Evolutionary conservation across 2,888 invertebrate species (phyloP).

Genomic region (Tetragnatha montana): DNA sequence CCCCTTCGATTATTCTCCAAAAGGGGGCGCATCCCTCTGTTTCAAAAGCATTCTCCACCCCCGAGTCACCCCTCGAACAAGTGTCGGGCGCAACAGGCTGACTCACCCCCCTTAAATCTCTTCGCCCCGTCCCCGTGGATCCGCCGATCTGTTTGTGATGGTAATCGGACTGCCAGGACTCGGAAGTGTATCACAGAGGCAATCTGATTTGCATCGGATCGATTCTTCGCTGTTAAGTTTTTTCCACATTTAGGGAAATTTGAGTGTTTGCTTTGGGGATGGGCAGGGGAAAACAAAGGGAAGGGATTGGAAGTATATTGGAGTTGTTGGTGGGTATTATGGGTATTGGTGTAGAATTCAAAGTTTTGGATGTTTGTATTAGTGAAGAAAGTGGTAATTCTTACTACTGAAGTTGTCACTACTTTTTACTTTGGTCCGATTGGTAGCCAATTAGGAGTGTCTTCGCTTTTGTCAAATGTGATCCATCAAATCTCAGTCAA

Average conservation of each 20-base stretch:
- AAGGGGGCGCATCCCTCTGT: slow-evolving; percentile 9
- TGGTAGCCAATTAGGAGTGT: too few species aligned
- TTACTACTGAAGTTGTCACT: too few species aligned
- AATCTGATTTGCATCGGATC: background rate
- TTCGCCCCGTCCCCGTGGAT: slow-evolving; percentile 5
- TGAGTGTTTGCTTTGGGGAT: background rate
- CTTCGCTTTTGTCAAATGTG: too few species aligned
- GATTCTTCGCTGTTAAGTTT: background rate
- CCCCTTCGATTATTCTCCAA: slow-evolving; percentile 34
- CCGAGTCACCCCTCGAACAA: slow-evolving; percentile 22
- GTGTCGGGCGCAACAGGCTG: slow-evolving; percentile 60
- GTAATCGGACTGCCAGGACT: slow-evolving; percentile 9
- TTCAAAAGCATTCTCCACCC: background rate
- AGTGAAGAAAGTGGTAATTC: too few species aligned
- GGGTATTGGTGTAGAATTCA: background rate
- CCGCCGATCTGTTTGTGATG: slow-evolving; percentile 32
- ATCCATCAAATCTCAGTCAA: too few species aligned
- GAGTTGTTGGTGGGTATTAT: background rate
- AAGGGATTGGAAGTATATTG: background rate
- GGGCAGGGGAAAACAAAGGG: background rate
- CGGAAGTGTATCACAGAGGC: background rate
- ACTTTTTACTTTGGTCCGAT: too few species aligned
- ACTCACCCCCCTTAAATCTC: slow-evolving; percentile 51
- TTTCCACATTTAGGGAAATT: background rate
- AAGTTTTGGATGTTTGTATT: background rate